Evolutionary conservation across 1,140 invertebrate genomes (phyloP).

Genomic region (Hylaeus volcanicus): DNA sequence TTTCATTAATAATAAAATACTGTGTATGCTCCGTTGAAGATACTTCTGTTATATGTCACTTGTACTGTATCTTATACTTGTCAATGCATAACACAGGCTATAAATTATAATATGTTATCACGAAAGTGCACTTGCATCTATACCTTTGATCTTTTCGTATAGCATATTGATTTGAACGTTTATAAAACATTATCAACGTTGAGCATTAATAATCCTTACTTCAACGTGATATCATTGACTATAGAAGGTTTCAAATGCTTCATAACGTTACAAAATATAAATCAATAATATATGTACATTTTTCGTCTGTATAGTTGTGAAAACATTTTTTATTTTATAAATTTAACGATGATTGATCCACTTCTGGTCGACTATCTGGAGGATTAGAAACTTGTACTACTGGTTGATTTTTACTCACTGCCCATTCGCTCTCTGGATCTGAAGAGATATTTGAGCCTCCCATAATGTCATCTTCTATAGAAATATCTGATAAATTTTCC

Average conservation of each 20-base stretch:
- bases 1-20: slow-evolving; percentile 48
- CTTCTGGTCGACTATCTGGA: slow-evolving; percentile 77
- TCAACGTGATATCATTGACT: slow-evolving; percentile 16
- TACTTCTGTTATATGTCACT: slow-evolving; percentile 1
- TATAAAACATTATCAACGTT: slow-evolving; percentile 23
- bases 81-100: slow-evolving; percentile 21
- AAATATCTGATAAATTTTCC: slow-evolving; percentile 77
- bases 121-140: background rate
- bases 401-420: slow-evolving; percentile 70
- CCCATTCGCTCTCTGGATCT: slow-evolving; percentile 83
- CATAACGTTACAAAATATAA: slow-evolving; percentile 19
- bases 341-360: slow-evolving; percentile 74
- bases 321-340: slow-evolving; percentile 38
- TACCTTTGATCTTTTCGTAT: background rate
- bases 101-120: slow-evolving; percentile 7
- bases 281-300: background rate
- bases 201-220: slow-evolving; percentile 5
- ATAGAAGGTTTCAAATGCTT: slow-evolving; percentile 9
- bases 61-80: slow-evolving; percentile 24
- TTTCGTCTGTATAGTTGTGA: background rate
- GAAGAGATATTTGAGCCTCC: slow-evolving; percentile 81
- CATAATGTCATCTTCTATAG: slow-evolving; percentile 77
- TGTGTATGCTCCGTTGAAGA: slow-evolving; percentile 35
- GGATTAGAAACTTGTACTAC: slow-evolving; percentile 40
- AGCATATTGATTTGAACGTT: background rate